phyloP scores from a whole-genome alignment of 2,888 invertebrate genomes.

The Amphimallon solstitiale region DNA sequence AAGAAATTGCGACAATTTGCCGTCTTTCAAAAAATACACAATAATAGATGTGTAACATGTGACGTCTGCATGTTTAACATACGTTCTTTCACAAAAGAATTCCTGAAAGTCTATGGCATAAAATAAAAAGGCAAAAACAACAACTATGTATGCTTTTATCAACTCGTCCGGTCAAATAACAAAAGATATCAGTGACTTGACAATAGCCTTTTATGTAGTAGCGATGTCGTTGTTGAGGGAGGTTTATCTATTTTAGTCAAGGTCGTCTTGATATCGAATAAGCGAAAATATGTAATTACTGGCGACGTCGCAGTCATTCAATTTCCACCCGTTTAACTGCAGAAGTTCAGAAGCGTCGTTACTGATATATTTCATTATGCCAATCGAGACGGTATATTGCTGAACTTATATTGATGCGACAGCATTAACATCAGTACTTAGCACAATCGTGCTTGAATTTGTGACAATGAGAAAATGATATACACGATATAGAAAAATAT shows the following conservation, averaged over 20 bases:
- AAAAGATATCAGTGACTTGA: slow-evolving; percentile 10
- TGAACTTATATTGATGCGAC: background rate
- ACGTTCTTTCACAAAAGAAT: too few species aligned
- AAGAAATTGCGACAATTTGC: too few species aligned
- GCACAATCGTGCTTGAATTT: too few species aligned
- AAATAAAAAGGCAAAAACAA: background rate
- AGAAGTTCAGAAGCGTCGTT: slow-evolving; percentile 19
- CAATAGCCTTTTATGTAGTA: slow-evolving; percentile 30
- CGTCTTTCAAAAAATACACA: too few species aligned
- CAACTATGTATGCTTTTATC: background rate
- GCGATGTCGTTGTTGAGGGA: slow-evolving; percentile 24
- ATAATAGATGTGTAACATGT: too few species aligned
- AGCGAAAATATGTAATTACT: slow-evolving; percentile 36
- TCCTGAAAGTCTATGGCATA: too few species aligned
- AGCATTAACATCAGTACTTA: too few species aligned
- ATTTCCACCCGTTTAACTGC: slow-evolving; percentile 27
- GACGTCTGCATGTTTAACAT: too few species aligned
- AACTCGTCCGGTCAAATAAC: slow-evolving; percentile 23
- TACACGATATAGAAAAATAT: too few species aligned
- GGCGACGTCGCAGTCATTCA: slow-evolving; percentile 37
- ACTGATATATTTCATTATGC: slow-evolving; percentile 14
- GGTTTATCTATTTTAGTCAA: slow-evolving; percentile 41
- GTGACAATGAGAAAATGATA: background rate
- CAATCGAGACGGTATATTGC: slow-evolving; percentile 17
- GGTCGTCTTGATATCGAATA: slow-evolving; percentile 38